Percentiles rank a stretch among this genome's conserved stretches.
phyloP scores from a whole-genome alignment of 1,140 invertebrate genomes.

The Panagrolaimus sp. region DNA sequence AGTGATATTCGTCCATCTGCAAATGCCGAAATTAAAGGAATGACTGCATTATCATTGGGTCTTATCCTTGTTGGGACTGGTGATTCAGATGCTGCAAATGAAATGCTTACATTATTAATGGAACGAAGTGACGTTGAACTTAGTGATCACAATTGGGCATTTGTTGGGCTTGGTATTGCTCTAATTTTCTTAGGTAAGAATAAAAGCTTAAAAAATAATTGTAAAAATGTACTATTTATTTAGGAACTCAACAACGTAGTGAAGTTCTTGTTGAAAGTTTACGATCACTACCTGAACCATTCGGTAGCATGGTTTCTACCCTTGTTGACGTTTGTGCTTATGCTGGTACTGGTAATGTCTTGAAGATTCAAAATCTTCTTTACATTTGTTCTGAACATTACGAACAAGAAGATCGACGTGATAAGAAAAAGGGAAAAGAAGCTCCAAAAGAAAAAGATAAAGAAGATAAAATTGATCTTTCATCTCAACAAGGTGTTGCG shows the following conservation, averaged over 20 bases:
- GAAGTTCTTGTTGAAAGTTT: constrained; percentile 86
- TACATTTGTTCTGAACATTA: constrained; percentile 98
- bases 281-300: constrained; percentile 85
- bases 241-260: constrained; percentile 82
- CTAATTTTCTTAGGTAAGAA: constrained; percentile 72
- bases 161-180: constrained; percentile 85
- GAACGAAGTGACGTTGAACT: constrained; percentile 74
- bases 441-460: not conserved
- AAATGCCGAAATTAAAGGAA: constrained; percentile 83
- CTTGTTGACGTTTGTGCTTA: constrained; percentile 96
- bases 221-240: constrained; percentile 22
- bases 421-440: not conserved
- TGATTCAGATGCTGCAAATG: constrained; percentile 80
- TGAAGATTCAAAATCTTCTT: constrained; percentile 90
- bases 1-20: constrained; percentile 70
- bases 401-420: constrained; percentile 63
- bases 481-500: constrained; percentile 85
- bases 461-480: constrained; percentile 73
- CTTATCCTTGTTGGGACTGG: constrained; percentile 92
- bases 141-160: constrained; percentile 78
- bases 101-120: constrained; percentile 78
- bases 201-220: not conserved
- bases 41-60: constrained; percentile 86
- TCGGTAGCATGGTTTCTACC: constrained; percentile 67
- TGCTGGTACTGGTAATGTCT: constrained; percentile 95